Evolutionary conservation across 2,888 invertebrate genomes (phyloP).

Genomic region (Eristalinus aeneus): DNA sequence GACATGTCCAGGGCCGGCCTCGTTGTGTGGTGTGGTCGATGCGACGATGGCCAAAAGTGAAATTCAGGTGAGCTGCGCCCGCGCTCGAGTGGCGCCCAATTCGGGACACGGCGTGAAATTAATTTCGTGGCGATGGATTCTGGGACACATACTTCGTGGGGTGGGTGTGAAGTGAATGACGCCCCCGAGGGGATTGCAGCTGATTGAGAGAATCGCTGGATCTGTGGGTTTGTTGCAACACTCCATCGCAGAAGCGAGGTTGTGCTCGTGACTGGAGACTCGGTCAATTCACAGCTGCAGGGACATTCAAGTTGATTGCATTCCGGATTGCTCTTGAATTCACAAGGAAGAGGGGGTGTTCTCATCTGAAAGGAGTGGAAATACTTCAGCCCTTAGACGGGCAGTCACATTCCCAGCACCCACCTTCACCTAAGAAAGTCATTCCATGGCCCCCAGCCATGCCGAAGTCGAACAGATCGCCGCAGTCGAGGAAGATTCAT

Average conservation of each 20-base stretch:
- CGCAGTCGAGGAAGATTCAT: not conserved
- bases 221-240: slow-evolving; percentile 12
- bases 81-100: slow-evolving; percentile 29
- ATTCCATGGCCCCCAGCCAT: not conserved
- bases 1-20: slow-evolving; percentile 31
- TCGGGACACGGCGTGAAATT: slow-evolving; percentile 50
- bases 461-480: not conserved
- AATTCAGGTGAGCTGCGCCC: slow-evolving; percentile 32
- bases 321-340: not conserved
- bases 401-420: too few species aligned
- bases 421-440: too few species aligned
- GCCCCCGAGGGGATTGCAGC: slow-evolving; percentile 33
- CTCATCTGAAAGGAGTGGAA: too few species aligned
- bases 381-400: too few species aligned
- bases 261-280: slow-evolving; percentile 51
- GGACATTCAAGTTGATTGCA: slow-evolving; percentile 2
- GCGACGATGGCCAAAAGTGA: slow-evolving; percentile 51
- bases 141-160: slow-evolving; percentile 19
- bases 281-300: slow-evolving; percentile 13
- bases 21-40: too few species aligned
- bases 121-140: slow-evolving; percentile 34
- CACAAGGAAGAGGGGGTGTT: not conserved
- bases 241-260: slow-evolving; percentile 29
- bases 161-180: slow-evolving; percentile 59
- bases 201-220: slow-evolving; percentile 11